Base-by-base conservation (phyloP, 2,797 vertebrate genomes). In the Ptychadena robeensis region DNA sequence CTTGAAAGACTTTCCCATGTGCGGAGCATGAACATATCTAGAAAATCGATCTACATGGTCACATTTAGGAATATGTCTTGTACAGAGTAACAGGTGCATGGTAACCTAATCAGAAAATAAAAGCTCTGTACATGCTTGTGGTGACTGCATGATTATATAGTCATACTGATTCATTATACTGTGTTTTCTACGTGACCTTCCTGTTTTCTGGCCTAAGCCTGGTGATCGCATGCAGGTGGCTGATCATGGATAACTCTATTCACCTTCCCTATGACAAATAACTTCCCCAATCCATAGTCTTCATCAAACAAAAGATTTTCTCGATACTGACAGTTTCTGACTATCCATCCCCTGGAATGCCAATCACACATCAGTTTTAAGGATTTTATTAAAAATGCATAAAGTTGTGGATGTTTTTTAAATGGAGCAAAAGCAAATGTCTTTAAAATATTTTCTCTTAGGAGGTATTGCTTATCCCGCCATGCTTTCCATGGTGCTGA, bases 1-100 rank as follows among this genome's bases (percentile, higher is more conserved):
- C 12, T 59, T 68, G 40, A 76, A 76, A 63, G 34, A 35, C 18
- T 76, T 75, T 67, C 61, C 68, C 64, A 75, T 75, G 80, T 69
- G 72, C 80, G 59, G 59, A 59, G 75, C 40, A 28, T 61, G 35
- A 34, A 40, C 35, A 76, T 38, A 68, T 77, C 28, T 76, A 76
- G 22, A 63, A 76, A 82, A 82, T 82, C 32, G 34, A 82, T 81
- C 73, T 73, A 65, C 63, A 74, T 67, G 71, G 71, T 57, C 28
- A 37, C 31, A 67, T 74, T 81, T 28, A 37, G 30, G 25, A 63
- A 59, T 68, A 74, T 53, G 9, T 35, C 25, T 72, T 31, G n/a
- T 37, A 81, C 61, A 28, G 57, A 40, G 15, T 32, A 75, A 82
- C 72, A 82, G 80, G 80, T 82, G 72, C 27, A 28, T 69, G 4